These are phyloP conservation scores for Virgularia gustaviana DNA, from an alignment of 92 coral and sea anemone genomes.

Conservation along the genomic window DNA sequence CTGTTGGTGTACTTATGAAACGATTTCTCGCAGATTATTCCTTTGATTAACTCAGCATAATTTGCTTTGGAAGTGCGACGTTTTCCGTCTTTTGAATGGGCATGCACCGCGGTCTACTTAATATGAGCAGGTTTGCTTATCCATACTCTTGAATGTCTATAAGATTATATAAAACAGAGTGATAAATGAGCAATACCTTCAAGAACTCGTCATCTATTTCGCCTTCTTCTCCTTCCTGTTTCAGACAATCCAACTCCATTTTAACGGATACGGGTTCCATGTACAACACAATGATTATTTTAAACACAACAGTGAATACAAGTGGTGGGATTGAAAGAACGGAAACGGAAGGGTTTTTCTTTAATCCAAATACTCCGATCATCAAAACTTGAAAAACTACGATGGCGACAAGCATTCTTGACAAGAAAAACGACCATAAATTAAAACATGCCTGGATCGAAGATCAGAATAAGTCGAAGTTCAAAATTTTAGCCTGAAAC, in stretches of 20 bases:
- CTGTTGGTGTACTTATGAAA: no score
- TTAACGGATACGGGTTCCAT: conserved; percentile 26
- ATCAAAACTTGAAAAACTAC: conserved; percentile 79
- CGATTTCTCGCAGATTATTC: no score
- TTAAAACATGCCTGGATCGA: neutral
- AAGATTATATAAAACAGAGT: no score
- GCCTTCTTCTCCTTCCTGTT: conserved; percentile 23
- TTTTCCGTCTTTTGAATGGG: no score
- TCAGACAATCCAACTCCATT: conserved; percentile 17
- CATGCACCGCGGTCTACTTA: no score
- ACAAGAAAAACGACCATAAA: conserved; percentile 8
- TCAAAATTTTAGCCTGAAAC: neutral
- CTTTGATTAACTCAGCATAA: no score
- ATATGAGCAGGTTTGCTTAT: no score
- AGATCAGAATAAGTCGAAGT: neutral
- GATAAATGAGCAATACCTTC: conserved; percentile 24
- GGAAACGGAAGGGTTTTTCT: conserved; percentile 54
- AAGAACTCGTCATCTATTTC: conserved; percentile 23
- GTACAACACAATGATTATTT: conserved; percentile 61
- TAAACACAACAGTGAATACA: conserved; percentile 64
- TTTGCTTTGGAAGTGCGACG: no score
- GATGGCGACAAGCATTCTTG: conserved; percentile 73
- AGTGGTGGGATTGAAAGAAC: conserved; percentile 73
- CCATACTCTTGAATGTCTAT: no score
- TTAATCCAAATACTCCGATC: conserved; percentile 79